Base-by-base conservation (phyloP, 2,797 vertebrate genomes). In the Scomberomorus guttatus region DNA sequence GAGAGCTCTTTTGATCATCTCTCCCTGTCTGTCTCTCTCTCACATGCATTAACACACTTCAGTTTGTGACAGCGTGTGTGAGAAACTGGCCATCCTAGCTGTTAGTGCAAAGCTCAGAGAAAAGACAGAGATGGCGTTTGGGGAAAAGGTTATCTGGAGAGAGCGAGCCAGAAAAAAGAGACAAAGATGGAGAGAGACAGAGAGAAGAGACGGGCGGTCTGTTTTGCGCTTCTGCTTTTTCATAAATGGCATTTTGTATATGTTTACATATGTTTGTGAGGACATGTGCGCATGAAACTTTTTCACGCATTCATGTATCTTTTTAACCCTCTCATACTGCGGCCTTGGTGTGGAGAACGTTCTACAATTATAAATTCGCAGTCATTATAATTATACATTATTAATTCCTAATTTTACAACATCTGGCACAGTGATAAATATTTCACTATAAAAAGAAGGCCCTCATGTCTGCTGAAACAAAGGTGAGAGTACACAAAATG, bases 361-460 rank as follows among this genome's bases (percentile, higher is more conserved):
- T 54, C 22, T 27, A 52, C 58, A 76, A 85, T 84, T 81, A 81
- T 66, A 52, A 51, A 79, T 77, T 70, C 34, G 48, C 42, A 70
- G 50, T 65, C 69, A 73, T 84, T 84, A 73, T 54, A 83, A 84
- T 73, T 59, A 80, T 83, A 67, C 73, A 89, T 90, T 80, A 87
- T 79, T 87, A 25, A 87, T 89, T 87, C 83, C 67, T 76, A 82
- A 85, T 90, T 86, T 80, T 60, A 58, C 54, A 54, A 67, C 67
- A 51, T 75, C 62, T 82, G 84, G 85, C 81, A 88, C 48, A 54
- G 60, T 81, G 87, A 90, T 67, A 79, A 74, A 84, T 83, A 72
- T 69, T 84, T 79, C 13, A 48, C 83, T 82, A 70, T 79, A 77
- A 86, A 89, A 90, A 81, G 64, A 85, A 25, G 51, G 52, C 67